phyloP scores from a whole-genome alignment of 2,113 vertebrate species.

The Amblyornis subalaris region DNA sequence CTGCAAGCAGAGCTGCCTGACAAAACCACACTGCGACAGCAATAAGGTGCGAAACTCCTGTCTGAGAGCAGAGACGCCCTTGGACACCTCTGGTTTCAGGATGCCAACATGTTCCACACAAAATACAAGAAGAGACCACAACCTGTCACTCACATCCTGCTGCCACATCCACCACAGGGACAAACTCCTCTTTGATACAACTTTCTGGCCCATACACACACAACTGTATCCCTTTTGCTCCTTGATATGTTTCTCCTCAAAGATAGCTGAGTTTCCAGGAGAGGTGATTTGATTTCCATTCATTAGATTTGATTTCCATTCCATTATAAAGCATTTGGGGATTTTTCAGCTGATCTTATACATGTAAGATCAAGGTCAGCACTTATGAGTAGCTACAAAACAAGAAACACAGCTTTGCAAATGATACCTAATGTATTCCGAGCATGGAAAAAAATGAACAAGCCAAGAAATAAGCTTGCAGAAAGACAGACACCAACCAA shows the following conservation, averaged over 20 bases:
- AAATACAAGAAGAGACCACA: no score
- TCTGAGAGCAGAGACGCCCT: background rate
- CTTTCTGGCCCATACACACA: background rate
- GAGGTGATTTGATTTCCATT: background rate
- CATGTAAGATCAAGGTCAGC: background rate
- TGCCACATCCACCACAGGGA: accelerated
- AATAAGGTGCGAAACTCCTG: accelerated
- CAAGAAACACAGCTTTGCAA: background rate
- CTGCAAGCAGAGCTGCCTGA: background rate
- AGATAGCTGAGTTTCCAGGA: background rate
- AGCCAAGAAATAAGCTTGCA: background rate
- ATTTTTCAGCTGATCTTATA: background rate
- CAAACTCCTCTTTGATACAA: background rate
- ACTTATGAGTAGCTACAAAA: background rate
- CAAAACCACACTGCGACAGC: background rate
- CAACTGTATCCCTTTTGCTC: background rate
- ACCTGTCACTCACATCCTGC: background rate
- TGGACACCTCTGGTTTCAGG: background rate
- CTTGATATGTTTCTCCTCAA: background rate
- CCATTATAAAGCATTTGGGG: background rate
- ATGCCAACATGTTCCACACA: background rate
- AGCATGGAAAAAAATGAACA: background rate
- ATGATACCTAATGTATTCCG: background rate
- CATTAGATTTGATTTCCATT: background rate
- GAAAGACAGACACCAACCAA: background rate